phyloP scores from a whole-genome alignment of 2,888 invertebrate species.

The Coelopa pilipes region DNA sequence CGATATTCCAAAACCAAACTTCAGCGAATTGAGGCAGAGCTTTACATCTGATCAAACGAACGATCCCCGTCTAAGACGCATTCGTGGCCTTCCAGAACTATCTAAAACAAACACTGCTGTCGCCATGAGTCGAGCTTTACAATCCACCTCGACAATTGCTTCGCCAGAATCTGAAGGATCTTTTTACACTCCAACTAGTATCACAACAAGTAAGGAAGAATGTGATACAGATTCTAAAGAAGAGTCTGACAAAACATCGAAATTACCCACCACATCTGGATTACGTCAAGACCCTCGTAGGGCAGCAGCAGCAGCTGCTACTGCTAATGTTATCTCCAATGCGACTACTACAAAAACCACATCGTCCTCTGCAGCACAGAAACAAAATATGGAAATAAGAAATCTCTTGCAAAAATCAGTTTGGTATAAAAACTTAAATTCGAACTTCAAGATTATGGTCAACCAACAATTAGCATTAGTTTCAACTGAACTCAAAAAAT shows the following conservation, averaged over 20 bases:
- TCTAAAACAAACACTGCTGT: slow-evolving; percentile 48
- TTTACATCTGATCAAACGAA: slow-evolving; percentile 76
- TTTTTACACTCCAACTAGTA: slow-evolving; percentile 47
- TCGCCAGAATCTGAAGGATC: slow-evolving; percentile 54
- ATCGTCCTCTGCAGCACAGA: slow-evolving; percentile 51
- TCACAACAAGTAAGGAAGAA: neutral
- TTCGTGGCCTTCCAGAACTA: slow-evolving; percentile 74
- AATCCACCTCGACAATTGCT: slow-evolving; percentile 50
- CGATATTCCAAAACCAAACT: slow-evolving; percentile 79
- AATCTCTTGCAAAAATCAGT: slow-evolving; percentile 74
- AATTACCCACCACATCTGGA: slow-evolving; percentile 20
- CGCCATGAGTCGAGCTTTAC: slow-evolving; percentile 46
- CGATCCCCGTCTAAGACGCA: slow-evolving; percentile 77
- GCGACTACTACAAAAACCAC: slow-evolving; percentile 23
- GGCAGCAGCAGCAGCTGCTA: slow-evolving; percentile 42
- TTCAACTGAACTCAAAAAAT: slow-evolving; percentile 72
- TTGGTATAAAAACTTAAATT: slow-evolving; percentile 78
- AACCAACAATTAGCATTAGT: slow-evolving; percentile 76
- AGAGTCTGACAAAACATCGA: neutral
- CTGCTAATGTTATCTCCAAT: neutral
- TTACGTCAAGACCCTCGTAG: slow-evolving; percentile 63
- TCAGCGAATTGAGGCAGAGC: slow-evolving; percentile 77
- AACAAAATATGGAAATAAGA: slow-evolving; percentile 70
- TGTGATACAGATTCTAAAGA: neutral
- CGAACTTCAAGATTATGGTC: slow-evolving; percentile 77